A percentile compares a stretch with the other conserved stretches of the same genome.
Conservation (phyloP, 2,888 invertebrate species). For the Tupiocoris notatus region DNA sequence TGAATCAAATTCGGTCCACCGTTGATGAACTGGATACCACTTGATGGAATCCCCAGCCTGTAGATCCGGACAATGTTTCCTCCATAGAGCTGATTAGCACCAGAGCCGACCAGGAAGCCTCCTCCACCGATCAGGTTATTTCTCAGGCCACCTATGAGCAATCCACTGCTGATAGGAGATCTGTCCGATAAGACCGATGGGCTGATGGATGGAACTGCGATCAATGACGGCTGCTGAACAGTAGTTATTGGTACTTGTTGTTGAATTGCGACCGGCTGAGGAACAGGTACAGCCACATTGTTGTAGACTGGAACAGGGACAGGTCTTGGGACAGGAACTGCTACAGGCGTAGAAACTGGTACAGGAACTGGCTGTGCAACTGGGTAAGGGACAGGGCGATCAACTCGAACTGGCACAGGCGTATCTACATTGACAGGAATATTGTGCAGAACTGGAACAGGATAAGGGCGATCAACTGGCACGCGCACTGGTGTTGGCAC, state of each 20-base stretch:
- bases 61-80: background rate
- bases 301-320: slow-evolving; percentile 48
- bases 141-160: background rate
- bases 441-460: slow-evolving; percentile 14
- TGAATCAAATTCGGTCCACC: background rate
- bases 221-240: background rate
- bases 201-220: background rate
- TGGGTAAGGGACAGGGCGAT: slow-evolving; percentile 46
- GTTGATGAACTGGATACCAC: background rate
- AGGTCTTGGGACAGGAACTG: slow-evolving; percentile 49
- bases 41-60: background rate
- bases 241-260: slow-evolving; percentile 47
- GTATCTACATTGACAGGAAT: slow-evolving; percentile 16
- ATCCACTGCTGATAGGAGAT: background rate
- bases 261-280: slow-evolving; percentile 48
- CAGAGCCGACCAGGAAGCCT: background rate
- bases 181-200: background rate
- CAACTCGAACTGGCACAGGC: slow-evolving; percentile 21
- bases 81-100: background rate
- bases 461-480: slow-evolving; percentile 49
- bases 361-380: slow-evolving; percentile 55
- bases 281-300: slow-evolving; percentile 47
- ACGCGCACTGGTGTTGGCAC: slow-evolving; percentile 49
- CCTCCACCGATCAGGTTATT: background rate
- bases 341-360: slow-evolving; percentile 48